Evolutionary conservation across 2,113 vertebrate genomes (phyloP), one percentile per base, ranked within the genome.

Genomic region (Phylloscopus trochiloides): DNA sequence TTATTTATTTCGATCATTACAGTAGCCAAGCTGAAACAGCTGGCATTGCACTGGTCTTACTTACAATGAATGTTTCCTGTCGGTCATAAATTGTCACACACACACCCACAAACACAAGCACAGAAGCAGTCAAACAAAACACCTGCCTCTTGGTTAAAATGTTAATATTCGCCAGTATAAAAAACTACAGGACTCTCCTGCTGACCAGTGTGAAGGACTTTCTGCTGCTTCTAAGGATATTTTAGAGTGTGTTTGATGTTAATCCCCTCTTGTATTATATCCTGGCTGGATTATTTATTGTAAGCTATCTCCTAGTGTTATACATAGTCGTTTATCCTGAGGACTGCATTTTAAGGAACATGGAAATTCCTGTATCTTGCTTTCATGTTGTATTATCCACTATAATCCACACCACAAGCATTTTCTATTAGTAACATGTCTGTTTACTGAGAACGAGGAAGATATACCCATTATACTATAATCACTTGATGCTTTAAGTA

Each of bases 101-200:
- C 4, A 10, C 9, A 9, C 7, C 20, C 19, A 47, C 0, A 0
- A 4, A 3, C 34, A 66, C 4, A 31, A 9, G 14, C 6, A 12
- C 17, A 47, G 32, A 38, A 26, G 8, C 13, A 48, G 28, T 34
- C 21, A 31, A 34, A 61, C 12, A 76, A 63, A 81, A 19, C 12
- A 50, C 14, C 13, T 73, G 10, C 12, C 9, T 67, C 55, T 65
- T 51, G 17, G 36, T 28, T 71, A 78, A 86, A 51, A 79, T n/a
- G 6, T 3, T 50, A 54, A 1, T 58, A 48, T n/a, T 67, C 36
- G 22, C 14, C 32, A 17, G 8, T 6, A 28, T 24, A 8, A 59
- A 70, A 86, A 70, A 22, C 5, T 14, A 13, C 12, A 36, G 12
- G 9, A 34, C 17, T 55, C n/a, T 70, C 29, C 5, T 24, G 1